These are phyloP conservation scores for Heliconius himera DNA, from an alignment of 1,140 invertebrate genomes.

Conservation along the genomic window DNA sequence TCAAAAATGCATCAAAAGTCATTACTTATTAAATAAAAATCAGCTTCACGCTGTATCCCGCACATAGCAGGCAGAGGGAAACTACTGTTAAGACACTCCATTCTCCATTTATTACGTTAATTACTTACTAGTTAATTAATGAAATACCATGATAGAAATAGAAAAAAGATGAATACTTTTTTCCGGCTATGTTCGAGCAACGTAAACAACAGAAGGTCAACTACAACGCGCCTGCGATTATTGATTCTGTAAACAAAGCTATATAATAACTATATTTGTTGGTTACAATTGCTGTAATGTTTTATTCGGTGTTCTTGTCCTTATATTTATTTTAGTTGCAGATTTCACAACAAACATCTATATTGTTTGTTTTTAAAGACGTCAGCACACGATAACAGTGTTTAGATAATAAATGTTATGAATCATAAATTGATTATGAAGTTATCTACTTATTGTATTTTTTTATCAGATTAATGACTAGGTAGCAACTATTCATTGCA, in stretches of 20 bases:
- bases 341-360: slow-evolving; percentile 8
- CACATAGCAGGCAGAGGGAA: too few relatives aligned
- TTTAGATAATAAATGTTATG: not conserved
- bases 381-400: not conserved
- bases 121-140: not conserved
- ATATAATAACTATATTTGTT: not conserved
- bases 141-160: not conserved
- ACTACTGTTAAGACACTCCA: too few relatives aligned
- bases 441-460: slow-evolving; percentile 5
- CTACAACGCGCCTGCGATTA: slow-evolving; percentile 14
- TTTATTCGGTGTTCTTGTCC: not conserved
- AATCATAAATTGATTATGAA: slow-evolving; percentile 8
- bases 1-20: too few relatives aligned
- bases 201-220: slow-evolving; percentile 14
- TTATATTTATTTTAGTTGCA: not conserved
- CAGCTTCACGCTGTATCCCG: too few relatives aligned
- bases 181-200: not conserved
- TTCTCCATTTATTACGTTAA: too few relatives aligned
- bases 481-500: not conserved
- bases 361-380: not conserved
- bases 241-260: slow-evolving; percentile 17
- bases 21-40: too few relatives aligned
- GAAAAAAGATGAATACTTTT: not conserved
- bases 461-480: not conserved
- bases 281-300: not conserved